Evolutionary conservation across 2,888 invertebrate genomes (phyloP).

Genomic region (Sialis fuliginosa): DNA sequence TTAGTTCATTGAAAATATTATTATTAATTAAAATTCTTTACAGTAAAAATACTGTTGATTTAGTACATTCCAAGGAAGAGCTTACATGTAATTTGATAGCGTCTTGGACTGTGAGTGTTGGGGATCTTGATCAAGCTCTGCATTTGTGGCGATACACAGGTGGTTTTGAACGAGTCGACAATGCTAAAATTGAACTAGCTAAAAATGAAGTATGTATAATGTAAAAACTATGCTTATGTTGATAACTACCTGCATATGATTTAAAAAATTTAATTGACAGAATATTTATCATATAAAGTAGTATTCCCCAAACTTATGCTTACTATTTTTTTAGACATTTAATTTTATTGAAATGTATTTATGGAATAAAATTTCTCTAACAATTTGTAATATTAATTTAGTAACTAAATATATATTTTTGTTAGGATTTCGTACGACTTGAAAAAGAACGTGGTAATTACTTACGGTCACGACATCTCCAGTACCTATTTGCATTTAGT

Average conservation of each 20-base stretch:
- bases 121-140: constrained; percentile 93
- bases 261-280: too few species aligned
- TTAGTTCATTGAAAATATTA: not conserved
- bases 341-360: too few species aligned
- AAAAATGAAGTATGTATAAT: too few species aligned
- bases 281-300: too few species aligned
- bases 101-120: constrained; percentile 91
- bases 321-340: too few species aligned
- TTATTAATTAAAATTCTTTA: constrained; percentile 4
- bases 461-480: constrained; percentile 74
- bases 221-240: too few species aligned
- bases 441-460: constrained; percentile 60
- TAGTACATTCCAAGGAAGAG: constrained; percentile 55
- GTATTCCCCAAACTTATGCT: too few species aligned
- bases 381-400: not conserved
- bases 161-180: constrained; percentile 77
- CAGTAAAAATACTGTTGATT: constrained; percentile 62
- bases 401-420: constrained; percentile 9
- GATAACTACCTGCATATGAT: too few species aligned
- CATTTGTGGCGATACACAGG: constrained; percentile 93
- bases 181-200: constrained; percentile 45
- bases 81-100: constrained; percentile 77
- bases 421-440: constrained; percentile 51
- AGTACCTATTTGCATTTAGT: constrained; percentile 88
- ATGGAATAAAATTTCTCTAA: too few species aligned